phyloP scores from a whole-genome alignment of 53 echinoderm and acorn worm species.

The Crossaster papposus region DNA sequence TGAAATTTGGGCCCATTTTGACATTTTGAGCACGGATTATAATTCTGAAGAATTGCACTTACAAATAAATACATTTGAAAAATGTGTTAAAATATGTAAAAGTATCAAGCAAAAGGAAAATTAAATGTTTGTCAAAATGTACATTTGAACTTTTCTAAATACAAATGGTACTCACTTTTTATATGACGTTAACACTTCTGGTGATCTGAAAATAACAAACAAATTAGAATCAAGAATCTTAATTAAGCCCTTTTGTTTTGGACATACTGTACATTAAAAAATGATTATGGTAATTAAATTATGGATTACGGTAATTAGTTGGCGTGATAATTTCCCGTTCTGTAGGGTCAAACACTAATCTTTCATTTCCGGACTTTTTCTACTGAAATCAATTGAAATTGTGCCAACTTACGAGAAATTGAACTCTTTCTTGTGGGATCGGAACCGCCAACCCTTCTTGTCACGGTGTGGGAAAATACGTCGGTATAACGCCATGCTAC shows the following conservation, averaged over 20 bases:
- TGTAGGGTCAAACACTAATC: background rate
- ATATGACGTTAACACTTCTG: conserved; percentile 69
- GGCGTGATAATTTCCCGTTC: no score
- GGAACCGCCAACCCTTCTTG: conserved; percentile 52
- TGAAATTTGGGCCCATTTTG: no score
- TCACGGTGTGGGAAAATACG: conserved; percentile 49
- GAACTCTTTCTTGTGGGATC: conserved; percentile 55
- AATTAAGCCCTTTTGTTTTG: no score
- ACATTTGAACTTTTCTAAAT: background rate
- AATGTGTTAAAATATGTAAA: no score
- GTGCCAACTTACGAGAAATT: conserved; percentile 57
- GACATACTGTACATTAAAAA: no score
- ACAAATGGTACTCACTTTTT: conserved; percentile 66
- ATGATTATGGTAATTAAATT: no score
- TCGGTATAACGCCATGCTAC: conserved; percentile 54
- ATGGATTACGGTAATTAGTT: no score
- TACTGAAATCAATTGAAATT: background rate
- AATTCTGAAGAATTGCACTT: no score
- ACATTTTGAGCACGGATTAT: no score
- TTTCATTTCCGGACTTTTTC: background rate
- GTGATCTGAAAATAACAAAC: conserved; percentile 53
- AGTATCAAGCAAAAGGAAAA: no score
- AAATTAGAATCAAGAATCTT: background rate
- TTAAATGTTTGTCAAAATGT: no score
- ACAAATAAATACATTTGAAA: no score